These are phyloP conservation scores for Galago senegalensis DNA, from an alignment of 2,797 vertebrate species.

Conservation along the genomic window DNA sequence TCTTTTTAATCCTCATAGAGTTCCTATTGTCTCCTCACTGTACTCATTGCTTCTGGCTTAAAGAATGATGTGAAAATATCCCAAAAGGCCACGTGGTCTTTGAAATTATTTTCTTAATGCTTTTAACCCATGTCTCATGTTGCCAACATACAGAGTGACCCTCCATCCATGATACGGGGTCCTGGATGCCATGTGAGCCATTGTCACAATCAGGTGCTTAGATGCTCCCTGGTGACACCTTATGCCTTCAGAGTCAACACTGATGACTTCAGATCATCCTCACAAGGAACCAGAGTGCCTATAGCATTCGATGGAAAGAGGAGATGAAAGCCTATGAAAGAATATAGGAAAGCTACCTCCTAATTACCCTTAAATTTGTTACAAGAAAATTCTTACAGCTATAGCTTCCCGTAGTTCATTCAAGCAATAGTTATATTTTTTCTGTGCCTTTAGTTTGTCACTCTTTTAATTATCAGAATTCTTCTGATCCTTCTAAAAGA, in stretches of 20 bases:
- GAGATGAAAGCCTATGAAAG: neutral
- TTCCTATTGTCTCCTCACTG: neutral
- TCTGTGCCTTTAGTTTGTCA: neutral
- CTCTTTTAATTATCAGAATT: neutral
- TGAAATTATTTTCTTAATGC: constrained; percentile 64
- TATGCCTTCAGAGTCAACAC: neutral
- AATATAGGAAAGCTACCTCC: neutral
- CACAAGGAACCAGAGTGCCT: neutral
- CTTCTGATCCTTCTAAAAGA: neutral
- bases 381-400: constrained; percentile 2
- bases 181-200: neutral
- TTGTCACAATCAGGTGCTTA: neutral
- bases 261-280: neutral
- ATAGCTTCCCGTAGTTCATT: neutral
- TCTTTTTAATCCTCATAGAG: neutral
- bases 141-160: neutral
- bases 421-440: neutral
- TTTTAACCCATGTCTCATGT: neutral
- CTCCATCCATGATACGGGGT: neutral
- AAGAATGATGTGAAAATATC: constrained; percentile 42
- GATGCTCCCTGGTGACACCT: neutral
- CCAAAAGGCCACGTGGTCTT: constrained; percentile 53
- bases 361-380: constrained; percentile 21
- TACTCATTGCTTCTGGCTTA: neutral
- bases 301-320: neutral